phyloP scores from a whole-genome alignment of 1,140 invertebrate species.

The Phymorhynchus buccinoides region DNA sequence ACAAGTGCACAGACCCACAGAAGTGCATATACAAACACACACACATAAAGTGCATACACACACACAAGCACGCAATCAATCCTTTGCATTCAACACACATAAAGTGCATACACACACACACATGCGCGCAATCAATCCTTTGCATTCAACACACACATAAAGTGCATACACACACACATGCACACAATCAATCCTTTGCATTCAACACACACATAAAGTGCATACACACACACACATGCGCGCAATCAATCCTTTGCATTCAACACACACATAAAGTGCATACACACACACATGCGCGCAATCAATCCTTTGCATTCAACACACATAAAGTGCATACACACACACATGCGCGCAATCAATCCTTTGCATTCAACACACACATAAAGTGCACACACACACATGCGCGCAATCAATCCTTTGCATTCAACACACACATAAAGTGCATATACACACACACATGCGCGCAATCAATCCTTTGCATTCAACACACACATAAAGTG shows the following conservation, averaged over 20 bases:
- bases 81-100: neutral
- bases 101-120: neutral
- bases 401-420: too few relatives aligned
- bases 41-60: neutral
- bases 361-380: too few relatives aligned
- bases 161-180: neutral
- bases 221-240: too few relatives aligned
- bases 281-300: slow-evolving; percentile 9
- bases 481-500: too few relatives aligned
- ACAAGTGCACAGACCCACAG: neutral
- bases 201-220: neutral
- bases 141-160: slow-evolving; percentile 21
- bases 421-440: too few relatives aligned
- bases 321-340: too few relatives aligned
- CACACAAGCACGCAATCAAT: neutral
- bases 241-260: too few relatives aligned
- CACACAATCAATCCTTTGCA: neutral
- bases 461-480: too few relatives aligned
- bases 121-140: too few relatives aligned
- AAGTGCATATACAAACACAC: neutral
- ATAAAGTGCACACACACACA: too few relatives aligned
- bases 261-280: slow-evolving; percentile 4
- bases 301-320: neutral
- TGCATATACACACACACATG: too few relatives aligned
- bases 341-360: too few relatives aligned